phyloP scores from a whole-genome alignment of 2,797 vertebrate genomes.

The Clangula hyemalis region DNA sequence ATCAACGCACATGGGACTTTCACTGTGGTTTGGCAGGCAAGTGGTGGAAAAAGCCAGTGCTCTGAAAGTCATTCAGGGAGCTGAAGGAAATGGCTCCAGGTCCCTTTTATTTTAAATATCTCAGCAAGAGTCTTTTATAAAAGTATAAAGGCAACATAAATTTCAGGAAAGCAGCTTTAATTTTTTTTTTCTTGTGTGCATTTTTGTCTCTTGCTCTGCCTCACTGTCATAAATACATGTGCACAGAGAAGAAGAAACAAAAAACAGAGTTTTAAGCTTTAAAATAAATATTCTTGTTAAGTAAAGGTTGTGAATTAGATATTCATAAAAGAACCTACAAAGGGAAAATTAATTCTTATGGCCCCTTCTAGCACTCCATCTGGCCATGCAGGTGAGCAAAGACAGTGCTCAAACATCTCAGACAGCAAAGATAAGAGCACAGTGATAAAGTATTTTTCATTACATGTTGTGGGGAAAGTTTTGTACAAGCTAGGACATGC shows the following conservation, averaged over 20 bases:
- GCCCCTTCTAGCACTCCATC: neutral
- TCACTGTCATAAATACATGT: neutral
- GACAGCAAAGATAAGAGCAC: neutral
- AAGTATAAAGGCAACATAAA: neutral
- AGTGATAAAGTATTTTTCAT: slow-evolving; percentile 32
- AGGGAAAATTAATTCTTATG: neutral
- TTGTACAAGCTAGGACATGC: neutral
- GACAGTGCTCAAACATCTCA: neutral
- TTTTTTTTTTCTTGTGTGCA: neutral
- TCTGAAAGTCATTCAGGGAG: neutral
- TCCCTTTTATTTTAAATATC: neutral
- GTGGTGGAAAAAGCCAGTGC: neutral
- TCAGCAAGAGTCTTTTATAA: neutral
- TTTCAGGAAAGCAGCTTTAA: neutral
- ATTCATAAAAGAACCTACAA: neutral
- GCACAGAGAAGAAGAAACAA: neutral
- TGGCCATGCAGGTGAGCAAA: neutral
- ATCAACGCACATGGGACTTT: accelerated
- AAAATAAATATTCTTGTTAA: neutral
- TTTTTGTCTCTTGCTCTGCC: neutral
- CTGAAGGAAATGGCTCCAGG: neutral
- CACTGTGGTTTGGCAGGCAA: neutral
- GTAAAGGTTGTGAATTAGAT: neutral
- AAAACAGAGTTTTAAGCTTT: neutral
- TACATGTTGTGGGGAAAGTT: slow-evolving; percentile 39